These are phyloP conservation scores for Capitulum mitella DNA, from an alignment of 2,888 invertebrate genomes.

Conservation along the genomic window DNA sequence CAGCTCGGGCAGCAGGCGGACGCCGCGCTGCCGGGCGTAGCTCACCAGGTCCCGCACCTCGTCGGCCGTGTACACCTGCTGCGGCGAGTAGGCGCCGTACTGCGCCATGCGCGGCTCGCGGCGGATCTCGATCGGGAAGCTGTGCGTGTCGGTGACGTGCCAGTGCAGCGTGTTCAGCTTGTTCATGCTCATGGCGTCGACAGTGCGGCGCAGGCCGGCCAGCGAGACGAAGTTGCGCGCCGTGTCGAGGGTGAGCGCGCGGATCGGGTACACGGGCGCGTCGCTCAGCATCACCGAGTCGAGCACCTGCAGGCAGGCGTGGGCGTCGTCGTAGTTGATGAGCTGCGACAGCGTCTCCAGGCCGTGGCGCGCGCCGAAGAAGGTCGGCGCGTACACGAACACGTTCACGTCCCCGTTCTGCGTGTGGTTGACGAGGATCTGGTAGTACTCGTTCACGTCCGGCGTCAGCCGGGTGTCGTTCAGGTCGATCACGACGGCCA, in stretches of 20 bases:
- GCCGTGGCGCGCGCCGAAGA: slow-evolving; percentile 36
- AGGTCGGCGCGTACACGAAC: slow-evolving; percentile 29
- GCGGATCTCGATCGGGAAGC: slow-evolving; percentile 48
- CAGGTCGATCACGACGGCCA: slow-evolving; percentile 25
- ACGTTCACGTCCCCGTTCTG: slow-evolving; percentile 25
- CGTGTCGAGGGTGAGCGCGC: slow-evolving; percentile 52
- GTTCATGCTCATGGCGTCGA: slow-evolving; percentile 35
- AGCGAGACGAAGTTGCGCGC: slow-evolving; percentile 42
- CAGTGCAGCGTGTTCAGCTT: slow-evolving; percentile 50
- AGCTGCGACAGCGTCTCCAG: slow-evolving; percentile 36
- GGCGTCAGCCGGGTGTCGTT: slow-evolving; percentile 10
- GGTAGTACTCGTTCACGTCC: slow-evolving; percentile 29
- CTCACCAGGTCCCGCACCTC: slow-evolving; percentile 63
- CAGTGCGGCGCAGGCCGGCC: slow-evolving; percentile 30
- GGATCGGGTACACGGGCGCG: slow-evolving; percentile 49
- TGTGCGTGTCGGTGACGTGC: slow-evolving; percentile 48
- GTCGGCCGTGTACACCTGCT: slow-evolving; percentile 60
- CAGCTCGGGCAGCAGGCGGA: slow-evolving; percentile 82
- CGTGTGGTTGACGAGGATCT: slow-evolving; percentile 25
- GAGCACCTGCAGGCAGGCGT: slow-evolving; percentile 30
- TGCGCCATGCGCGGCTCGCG: slow-evolving; percentile 37
- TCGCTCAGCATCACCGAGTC: slow-evolving; percentile 39
- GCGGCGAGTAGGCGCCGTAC: slow-evolving; percentile 33
- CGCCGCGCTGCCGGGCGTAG: slow-evolving; percentile 70
- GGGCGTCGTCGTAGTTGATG: slow-evolving; percentile 33